Evolutionary conservation across 2,797 vertebrate species (phyloP).

Genomic region (Martes flavigula): DNA sequence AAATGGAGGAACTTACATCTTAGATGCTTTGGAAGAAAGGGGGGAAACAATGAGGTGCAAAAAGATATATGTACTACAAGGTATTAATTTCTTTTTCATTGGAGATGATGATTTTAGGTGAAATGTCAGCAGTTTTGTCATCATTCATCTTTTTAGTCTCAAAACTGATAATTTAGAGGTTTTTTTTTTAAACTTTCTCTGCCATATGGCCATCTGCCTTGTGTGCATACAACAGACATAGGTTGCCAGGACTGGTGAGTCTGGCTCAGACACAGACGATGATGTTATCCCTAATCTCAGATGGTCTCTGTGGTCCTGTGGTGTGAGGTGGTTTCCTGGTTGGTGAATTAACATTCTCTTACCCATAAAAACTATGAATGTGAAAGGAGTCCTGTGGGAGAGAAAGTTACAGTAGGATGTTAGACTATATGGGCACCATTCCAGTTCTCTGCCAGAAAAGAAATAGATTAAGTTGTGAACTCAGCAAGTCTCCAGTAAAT

Average conservation of each 20-base stretch:
- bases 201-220: background rate
- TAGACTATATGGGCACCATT: background rate
- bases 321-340: background rate
- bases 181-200: background rate
- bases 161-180: background rate
- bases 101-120: background rate
- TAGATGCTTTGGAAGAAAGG: background rate
- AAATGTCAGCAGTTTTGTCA: slow-evolving; percentile 41
- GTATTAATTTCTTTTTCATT: background rate
- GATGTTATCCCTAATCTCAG: background rate
- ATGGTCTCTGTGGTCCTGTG: background rate
- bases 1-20: background rate
- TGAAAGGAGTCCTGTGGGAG: background rate
- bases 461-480: background rate
- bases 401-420: background rate
- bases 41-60: background rate
- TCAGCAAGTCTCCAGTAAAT: slow-evolving; percentile 11
- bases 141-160: slow-evolving; percentile 25
- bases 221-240: background rate
- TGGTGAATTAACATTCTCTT: background rate
- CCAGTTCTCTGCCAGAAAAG: background rate
- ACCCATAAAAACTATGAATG: background rate
- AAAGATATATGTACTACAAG: background rate
- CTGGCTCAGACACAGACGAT: background rate
- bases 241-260: background rate